These are phyloP conservation scores for Rhyacophila evoluta DNA, from an alignment of 2,888 invertebrate genomes.

Conservation along the genomic window DNA sequence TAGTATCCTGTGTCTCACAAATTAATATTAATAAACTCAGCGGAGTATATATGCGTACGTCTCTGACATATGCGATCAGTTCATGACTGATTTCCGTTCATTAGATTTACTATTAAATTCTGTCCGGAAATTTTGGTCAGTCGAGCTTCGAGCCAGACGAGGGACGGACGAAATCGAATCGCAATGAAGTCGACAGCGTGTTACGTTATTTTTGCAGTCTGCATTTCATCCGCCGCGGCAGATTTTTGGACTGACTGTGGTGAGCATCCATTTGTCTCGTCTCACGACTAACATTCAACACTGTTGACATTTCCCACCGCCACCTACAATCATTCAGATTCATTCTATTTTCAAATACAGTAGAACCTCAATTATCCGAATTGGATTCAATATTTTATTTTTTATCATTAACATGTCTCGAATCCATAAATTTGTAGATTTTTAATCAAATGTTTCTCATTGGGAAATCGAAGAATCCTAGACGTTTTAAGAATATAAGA, in stretches of 20 bases:
- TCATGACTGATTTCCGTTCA: constrained; percentile 50
- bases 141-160: not conserved
- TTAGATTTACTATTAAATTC: constrained; percentile 42
- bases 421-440: too few relatives aligned
- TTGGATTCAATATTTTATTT: too few relatives aligned
- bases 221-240: constrained; percentile 42
- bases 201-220: constrained; percentile 52
- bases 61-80: constrained; percentile 44
- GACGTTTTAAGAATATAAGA: too few relatives aligned
- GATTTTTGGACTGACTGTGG: constrained; percentile 55
- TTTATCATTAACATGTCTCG: too few relatives aligned
- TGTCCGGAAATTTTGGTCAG: constrained; percentile 31
- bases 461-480: too few relatives aligned
- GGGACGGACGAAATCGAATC: not conserved
- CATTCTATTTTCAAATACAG: too few relatives aligned
- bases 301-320: too few relatives aligned
- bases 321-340: too few relatives aligned
- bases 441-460: too few relatives aligned
- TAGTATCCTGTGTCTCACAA: constrained; percentile 22
- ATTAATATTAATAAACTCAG: constrained; percentile 50
- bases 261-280: constrained; percentile 51
- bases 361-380: too few relatives aligned
- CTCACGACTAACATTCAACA: too few relatives aligned
- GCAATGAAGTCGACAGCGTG: constrained; percentile 30
- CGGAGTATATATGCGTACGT: constrained; percentile 41